phyloP scores from a whole-genome alignment of 2,797 vertebrate species.

The Clarias platycephalus region DNA sequence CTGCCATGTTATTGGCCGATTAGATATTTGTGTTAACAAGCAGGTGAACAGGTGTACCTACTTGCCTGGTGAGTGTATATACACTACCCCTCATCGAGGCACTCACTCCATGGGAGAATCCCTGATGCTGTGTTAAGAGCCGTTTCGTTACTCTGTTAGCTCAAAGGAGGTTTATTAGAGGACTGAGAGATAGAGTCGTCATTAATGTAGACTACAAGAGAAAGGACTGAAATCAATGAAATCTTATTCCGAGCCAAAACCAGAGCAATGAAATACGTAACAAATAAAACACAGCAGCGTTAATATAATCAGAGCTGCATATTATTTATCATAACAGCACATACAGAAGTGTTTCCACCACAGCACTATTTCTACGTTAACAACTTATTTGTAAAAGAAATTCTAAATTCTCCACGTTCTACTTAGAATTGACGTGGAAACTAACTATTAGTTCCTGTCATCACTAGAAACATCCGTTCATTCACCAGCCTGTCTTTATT shows the following conservation, averaged over 20 bases:
- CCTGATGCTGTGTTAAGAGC: neutral
- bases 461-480: neutral
- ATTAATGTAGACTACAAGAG: neutral
- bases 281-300: neutral
- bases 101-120: neutral
- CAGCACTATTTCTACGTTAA: neutral
- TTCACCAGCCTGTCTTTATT: neutral
- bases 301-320: neutral
- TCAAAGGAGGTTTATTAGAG: neutral
- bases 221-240: neutral
- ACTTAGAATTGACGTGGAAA: neutral
- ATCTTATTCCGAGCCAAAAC: neutral
- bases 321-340: neutral
- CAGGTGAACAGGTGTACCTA: too few relatives aligned
- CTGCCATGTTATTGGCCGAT: too few relatives aligned
- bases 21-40: too few relatives aligned
- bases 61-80: too few relatives aligned
- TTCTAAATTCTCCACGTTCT: too few relatives aligned
- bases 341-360: neutral
- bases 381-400: neutral
- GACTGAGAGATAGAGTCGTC: neutral
- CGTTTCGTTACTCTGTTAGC: neutral
- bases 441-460: neutral
- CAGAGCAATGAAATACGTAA: neutral
- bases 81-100: neutral